Base-by-base conservation (phyloP, 2,113 vertebrate species). In the Amblyornis subalaris region DNA sequence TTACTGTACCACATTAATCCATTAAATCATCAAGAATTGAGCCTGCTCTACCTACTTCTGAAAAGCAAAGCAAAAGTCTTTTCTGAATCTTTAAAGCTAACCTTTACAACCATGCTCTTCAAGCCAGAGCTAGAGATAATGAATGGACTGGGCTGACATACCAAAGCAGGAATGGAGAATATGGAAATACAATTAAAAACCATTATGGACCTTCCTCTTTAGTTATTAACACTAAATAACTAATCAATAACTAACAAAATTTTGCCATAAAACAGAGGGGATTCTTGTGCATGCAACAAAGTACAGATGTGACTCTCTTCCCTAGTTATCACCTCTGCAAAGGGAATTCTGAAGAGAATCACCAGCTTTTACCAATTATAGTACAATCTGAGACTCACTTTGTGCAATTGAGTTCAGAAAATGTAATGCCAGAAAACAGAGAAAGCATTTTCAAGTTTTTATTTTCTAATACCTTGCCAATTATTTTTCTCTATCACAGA, bases 401-500 rank as follows among this genome's bases (percentile, higher is more conserved):
- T 35, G 38, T 53, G 15, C 47, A 70, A 61, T 44, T 7, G 38
- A 47, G 28, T 73, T 88, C 78, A 86, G 38, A 80, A 80, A 74
- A 66, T 14, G 2, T 47, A 82, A 47, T 38, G 3, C 7, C 22
- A 73, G 51, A 78, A 73, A 80, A 62, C 4, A 50, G 8, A 35
- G 28, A 65, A 64, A 76, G 4, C 40, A 66, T 50, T 93, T 31
- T 79, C 12, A 29, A 23, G 15, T 83, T 53, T 53, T 54, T 64
- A 19, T 61, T 91, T 81, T 36, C 35, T 95, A 70, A 91, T 53
- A 42, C 8, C 15, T 25, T 64, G n/a, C 10, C 48, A 58, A 45
- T 64, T 89, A n/a, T 36, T 91, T 85, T 45, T 84, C 60, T 83
- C 18, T 80, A 7, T 85, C 83, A 53, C 53, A 95, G 97, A 66